Evolutionary conservation across 2,888 invertebrate species (phyloP).

Genomic region (Phanerotoma sp.): DNA sequence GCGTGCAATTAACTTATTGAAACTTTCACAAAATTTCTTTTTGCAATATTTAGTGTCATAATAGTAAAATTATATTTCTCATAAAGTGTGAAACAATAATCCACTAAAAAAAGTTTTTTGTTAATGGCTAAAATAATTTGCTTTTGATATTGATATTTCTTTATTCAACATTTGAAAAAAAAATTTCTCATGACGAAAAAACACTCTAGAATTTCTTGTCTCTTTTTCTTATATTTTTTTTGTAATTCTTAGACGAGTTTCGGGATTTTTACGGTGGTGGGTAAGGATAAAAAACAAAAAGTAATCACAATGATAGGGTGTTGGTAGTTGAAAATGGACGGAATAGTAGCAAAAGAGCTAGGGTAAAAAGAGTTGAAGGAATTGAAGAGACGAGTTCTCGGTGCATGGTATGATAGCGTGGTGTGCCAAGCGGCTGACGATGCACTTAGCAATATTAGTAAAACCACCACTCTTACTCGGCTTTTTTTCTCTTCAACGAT

Average conservation of each 20-base stretch:
- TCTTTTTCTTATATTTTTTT: no score
- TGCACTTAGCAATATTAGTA: conserved; percentile 57
- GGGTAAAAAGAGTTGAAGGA: conserved; percentile 23
- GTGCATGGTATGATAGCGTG: conserved; percentile 38
- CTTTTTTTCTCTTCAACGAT: conserved; percentile 16
- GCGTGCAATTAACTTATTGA: no score
- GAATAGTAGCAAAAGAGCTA: conserved; percentile 13
- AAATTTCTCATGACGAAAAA: no score
- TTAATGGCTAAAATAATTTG: no score
- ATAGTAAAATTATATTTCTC: no score
- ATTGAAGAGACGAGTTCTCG: conserved; percentile 34
- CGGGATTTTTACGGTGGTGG: not conserved
- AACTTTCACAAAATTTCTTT: no score
- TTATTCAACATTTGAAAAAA: conserved; percentile 8
- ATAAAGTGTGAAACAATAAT: no score
- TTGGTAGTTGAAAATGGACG: conserved; percentile 35
- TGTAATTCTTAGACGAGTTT: no score
- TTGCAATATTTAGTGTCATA: no score
- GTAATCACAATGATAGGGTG: conserved; percentile 52
- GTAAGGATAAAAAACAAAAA: conserved; percentile 34
- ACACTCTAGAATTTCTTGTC: no score
- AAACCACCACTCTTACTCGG: conserved; percentile 42
- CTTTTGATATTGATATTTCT: conserved; percentile 1
- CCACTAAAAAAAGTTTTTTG: no score
- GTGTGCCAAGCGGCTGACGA: conserved; percentile 52